Base-by-base conservation (phyloP, 1,140 invertebrate species). In the Brachionus paranguensis region DNA sequence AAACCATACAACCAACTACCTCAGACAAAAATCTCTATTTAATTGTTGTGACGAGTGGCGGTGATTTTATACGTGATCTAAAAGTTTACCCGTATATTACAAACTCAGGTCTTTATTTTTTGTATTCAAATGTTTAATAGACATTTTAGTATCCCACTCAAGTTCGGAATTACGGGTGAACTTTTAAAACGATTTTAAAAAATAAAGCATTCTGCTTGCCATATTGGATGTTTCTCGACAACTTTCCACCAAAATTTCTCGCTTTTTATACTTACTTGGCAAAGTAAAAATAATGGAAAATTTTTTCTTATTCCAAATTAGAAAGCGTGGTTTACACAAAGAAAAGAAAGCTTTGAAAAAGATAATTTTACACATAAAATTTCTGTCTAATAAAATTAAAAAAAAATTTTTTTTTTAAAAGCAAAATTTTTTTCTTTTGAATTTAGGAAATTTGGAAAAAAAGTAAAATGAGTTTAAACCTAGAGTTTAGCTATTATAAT, bases 1-100 rank as follows among this genome's bases (percentile, higher is more conserved):
- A 81, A 81, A 81, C 78, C 78, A 81, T 81, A 81, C 78, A 81
- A 81, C 78, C 78, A 81, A 81, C 78, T 81, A 81, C 78, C 78
- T 81, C 78, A 81, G 20, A 45, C 64, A 41, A 81, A 81, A 47
- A 17, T 60, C 41, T 41, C 29, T 12, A 72, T 72, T 8, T 1
- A 6, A 20, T 20, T 68, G 33, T 6, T 33, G 24, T 33, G 1
- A 14, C 24, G 10, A 29, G 10, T 68, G 17, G 6, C 27, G 68
- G 14, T 76, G 72, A 10, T 24, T 27, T 3, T 12, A 50, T 27
- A 76, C 72, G 72, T 76, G 6, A 76, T 76, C 33, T 76, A 76
- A 76, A 76, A 76, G 50, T 76, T 76, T 76, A 76, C 72, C 72
- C 72, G 72, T 76, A 76, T 76, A 76, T 76, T 76, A 76, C 72